Evolutionary conservation across 2,888 invertebrate genomes (phyloP), one percentile per base, ranked within the genome.

Genomic region (Molanna angustata): DNA sequence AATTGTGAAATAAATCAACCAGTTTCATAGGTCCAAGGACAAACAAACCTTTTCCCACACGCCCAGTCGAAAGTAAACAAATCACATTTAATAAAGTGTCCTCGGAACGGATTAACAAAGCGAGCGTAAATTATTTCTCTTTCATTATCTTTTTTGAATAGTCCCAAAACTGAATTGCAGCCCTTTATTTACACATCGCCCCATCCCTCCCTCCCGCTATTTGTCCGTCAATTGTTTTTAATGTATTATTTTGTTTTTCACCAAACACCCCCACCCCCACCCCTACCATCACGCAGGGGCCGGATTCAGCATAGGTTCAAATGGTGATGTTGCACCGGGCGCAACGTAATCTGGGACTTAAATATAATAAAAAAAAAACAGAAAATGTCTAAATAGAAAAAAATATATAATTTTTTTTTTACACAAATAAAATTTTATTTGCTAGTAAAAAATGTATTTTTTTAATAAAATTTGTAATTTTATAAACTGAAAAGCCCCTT

Each of bases 211-310:
- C 41, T 42, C 40, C 37, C 18, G 27, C 27, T 32, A 48, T 48
- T 44, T 53, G 53, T 32, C 44, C 43, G 47, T 48, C 56, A 56
- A 56, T 56, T 56, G 52, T 56, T 48, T 56, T 52, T 55, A 51
- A 51, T 47, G 39, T 44, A 47, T 56, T 56, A 52, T 37, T n/a
- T n/a, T n/a, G n/a, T n/a, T 49, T 37, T 49, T 53, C 37, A 47
- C 37, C 16, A 21, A 37, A 14, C 37, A 33, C 13, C 4, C 37
- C 16, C 37, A 14, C 16, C 19, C 31, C 41, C 17, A 48, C 52
- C 52, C 49, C 21, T 49, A n/a, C n/a, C n/a, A n/a, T n/a, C n/a
- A n/a, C n/a, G n/a, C n/a, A n/a, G n/a, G n/a, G n/a, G n/a, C n/a
- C n/a, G n/a, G n/a, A n/a, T n/a, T n/a, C n/a, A n/a, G n/a, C n/a